Conservation (phyloP, 2,113 vertebrate genomes). For the Aepyceros melampus region DNA sequence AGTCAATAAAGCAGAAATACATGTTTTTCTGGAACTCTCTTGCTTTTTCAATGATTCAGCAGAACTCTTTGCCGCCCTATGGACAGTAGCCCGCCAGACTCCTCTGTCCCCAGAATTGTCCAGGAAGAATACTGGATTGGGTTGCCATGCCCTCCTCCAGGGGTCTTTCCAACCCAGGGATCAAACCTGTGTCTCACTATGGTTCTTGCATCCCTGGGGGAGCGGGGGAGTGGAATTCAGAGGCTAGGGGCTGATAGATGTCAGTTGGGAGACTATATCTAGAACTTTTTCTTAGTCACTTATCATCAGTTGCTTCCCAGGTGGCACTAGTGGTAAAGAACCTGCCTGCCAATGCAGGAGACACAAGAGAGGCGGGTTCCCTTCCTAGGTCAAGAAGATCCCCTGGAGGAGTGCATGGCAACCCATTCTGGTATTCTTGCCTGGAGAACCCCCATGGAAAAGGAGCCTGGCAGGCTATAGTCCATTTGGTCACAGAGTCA, state of each 20-base stretch:
- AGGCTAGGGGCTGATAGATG: background rate
- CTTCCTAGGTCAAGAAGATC: background rate
- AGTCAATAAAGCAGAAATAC: too few species aligned
- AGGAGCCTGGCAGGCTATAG: background rate
- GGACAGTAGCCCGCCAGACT: accelerated
- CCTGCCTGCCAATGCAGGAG: background rate
- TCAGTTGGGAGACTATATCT: background rate
- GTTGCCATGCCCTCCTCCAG: background rate
- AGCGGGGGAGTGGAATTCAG: background rate
- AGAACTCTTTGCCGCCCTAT: background rate
- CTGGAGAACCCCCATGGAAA: background rate
- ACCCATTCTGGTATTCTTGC: background rate
- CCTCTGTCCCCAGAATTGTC: background rate
- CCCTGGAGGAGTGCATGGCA: background rate
- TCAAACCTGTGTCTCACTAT: background rate
- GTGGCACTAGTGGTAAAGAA: background rate
- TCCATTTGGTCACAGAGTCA: accelerated
- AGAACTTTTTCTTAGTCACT: background rate
- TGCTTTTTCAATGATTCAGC: too few species aligned
- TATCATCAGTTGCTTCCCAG: background rate
- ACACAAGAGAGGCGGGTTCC: background rate
- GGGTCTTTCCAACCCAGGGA: background rate
- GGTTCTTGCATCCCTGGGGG: background rate
- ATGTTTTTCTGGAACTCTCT: too few species aligned
- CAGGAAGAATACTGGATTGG: background rate